Evolutionary conservation across 2,113 vertebrate genomes (phyloP).

Genomic region (Vanacampus margaritifer): DNA sequence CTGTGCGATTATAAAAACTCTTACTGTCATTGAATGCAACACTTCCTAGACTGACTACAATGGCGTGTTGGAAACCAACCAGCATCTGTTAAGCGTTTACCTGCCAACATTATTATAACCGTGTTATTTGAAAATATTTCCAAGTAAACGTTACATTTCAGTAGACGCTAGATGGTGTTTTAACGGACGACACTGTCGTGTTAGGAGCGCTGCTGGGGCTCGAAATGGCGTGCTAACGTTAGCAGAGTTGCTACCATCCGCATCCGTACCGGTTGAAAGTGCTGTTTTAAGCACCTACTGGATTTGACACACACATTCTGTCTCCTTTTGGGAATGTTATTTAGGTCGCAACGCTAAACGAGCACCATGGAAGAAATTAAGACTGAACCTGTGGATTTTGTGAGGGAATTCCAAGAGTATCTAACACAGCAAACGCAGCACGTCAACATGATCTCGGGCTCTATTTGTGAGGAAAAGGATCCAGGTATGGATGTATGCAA

Average conservation of each 20-base stretch:
- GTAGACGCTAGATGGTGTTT: not conserved
- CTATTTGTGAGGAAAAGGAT: slow-evolving; percentile 89
- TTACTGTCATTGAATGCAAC: not conserved
- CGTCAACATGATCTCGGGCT: slow-evolving; percentile 99
- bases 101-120: not conserved
- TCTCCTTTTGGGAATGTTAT: not conserved
- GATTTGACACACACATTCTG: not conserved
- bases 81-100: slow-evolving; percentile 11
- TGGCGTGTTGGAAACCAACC: not conserved
- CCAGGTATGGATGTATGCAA: slow-evolving; percentile 31
- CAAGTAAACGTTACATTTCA: not conserved
- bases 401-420: slow-evolving; percentile 98
- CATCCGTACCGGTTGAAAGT: not conserved
- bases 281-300: not conserved
- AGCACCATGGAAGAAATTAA: slow-evolving; percentile 74
- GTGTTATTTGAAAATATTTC: not conserved
- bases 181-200: not conserved
- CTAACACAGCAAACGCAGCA: slow-evolving; percentile 97
- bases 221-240: slow-evolving; percentile 4
- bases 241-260: not conserved
- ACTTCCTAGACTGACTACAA: slow-evolving; percentile 9
- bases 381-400: slow-evolving; percentile 93
- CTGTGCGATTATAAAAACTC: not conserved
- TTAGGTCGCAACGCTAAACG: not conserved
- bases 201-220: not conserved